phyloP scores from a whole-genome alignment of 1,140 invertebrate species.

The Sarcophaga peregrina region DNA sequence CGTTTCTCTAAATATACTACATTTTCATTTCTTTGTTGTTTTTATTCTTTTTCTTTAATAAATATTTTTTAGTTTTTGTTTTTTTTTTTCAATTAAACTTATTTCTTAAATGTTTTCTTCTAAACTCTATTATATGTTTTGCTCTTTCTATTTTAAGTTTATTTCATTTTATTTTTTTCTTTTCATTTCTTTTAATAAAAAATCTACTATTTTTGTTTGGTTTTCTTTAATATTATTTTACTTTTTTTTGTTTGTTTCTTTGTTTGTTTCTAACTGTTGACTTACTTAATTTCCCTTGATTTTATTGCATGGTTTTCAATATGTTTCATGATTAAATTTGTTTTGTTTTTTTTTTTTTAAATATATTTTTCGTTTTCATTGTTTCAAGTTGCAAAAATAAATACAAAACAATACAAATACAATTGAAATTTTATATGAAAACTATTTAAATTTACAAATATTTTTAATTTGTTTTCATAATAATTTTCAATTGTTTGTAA shows the following conservation, averaged over 20 bases:
- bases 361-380: not conserved
- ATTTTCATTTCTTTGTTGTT: not conserved
- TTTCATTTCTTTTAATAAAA: constrained; percentile 31
- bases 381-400: not conserved
- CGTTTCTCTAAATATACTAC: constrained; percentile 36
- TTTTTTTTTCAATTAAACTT: constrained; percentile 36
- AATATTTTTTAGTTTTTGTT: not conserved
- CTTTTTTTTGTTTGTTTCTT: constrained; percentile 10
- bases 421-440: no score
- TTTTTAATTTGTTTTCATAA: no score
- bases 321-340: constrained; percentile 30
- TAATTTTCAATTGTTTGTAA: no score
- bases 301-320: constrained; percentile 41
- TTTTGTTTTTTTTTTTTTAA: constrained; percentile 19
- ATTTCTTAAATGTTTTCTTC: constrained; percentile 26
- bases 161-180: not conserved
- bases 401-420: no score
- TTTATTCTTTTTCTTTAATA: constrained; percentile 29
- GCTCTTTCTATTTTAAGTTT: not conserved
- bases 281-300: constrained; percentile 39
- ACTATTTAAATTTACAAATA: no score
- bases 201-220: constrained; percentile 34
- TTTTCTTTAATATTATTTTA: constrained; percentile 33
- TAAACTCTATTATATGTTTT: not conserved
- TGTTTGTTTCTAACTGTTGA: constrained; percentile 13